These are phyloP conservation scores for Naso thynnoides DNA, from an alignment of 2,797 vertebrate genomes.

Conservation along the genomic window DNA sequence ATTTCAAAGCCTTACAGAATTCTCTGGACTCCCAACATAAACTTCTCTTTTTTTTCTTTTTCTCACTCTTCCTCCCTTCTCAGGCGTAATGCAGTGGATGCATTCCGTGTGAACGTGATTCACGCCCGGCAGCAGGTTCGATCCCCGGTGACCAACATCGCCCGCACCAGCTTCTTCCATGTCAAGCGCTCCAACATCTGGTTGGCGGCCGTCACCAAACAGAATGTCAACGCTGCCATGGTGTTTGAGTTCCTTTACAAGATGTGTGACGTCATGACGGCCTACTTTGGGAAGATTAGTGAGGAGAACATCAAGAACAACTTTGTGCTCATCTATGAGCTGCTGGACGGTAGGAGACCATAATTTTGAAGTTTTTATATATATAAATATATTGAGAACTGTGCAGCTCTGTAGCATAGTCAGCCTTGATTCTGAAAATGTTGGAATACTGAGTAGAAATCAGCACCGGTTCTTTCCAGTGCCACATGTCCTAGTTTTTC, in stretches of 20 bases:
- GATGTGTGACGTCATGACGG: slow-evolving; percentile 99
- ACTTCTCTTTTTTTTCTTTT: not conserved
- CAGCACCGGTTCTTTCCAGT: not conserved
- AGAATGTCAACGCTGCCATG: slow-evolving; percentile 99
- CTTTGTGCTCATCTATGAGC: slow-evolving; percentile 99
- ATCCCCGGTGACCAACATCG: slow-evolving; percentile 98
- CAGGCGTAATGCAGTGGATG: slow-evolving; percentile 97
- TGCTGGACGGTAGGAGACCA: slow-evolving; percentile 91
- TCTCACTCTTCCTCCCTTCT: not conserved
- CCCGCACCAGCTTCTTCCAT: slow-evolving; percentile 98
- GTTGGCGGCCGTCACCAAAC: slow-evolving; percentile 99
- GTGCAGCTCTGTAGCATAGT: too few relatives aligned
- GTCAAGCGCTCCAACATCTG: slow-evolving; percentile 99
- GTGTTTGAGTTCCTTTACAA: slow-evolving; percentile 99
- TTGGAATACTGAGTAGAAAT: too few relatives aligned
- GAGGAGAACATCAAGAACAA: slow-evolving; percentile 99
- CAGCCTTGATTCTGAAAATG: too few relatives aligned
- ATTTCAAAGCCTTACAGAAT: not conserved
- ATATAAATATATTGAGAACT: too few relatives aligned
- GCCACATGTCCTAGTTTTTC: not conserved
- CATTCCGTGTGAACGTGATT: slow-evolving; percentile 99
- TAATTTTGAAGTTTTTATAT: not conserved
- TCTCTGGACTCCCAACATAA: slow-evolving; percentile 4
- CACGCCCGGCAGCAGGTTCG: slow-evolving; percentile 98
- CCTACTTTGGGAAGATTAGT: slow-evolving; percentile 99